These are phyloP conservation scores for Pseudococcus viburni DNA, from an alignment of 2,888 invertebrate species.

Conservation along the genomic window DNA sequence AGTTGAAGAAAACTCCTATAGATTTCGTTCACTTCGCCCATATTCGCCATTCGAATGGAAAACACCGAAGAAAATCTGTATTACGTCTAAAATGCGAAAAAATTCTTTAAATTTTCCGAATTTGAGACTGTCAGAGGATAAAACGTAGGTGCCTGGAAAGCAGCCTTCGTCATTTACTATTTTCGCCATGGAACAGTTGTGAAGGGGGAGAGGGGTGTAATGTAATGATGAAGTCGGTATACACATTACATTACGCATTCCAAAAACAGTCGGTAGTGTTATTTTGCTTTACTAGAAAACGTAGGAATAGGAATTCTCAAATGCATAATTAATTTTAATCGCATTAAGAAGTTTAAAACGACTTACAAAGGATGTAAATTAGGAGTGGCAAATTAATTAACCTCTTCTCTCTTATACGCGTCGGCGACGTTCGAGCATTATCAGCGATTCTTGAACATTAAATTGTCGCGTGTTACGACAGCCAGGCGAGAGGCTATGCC, in stretches of 20 bases:
- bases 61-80: background rate
- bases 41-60: background rate
- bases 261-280: conserved; percentile 53
- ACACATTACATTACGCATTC: conserved; percentile 54
- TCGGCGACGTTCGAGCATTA: conserved; percentile 58
- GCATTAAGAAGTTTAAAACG: conserved; percentile 64
- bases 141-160: background rate
- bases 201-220: background rate
- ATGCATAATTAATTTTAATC: conserved; percentile 65
- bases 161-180: background rate
- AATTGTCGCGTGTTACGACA: conserved; percentile 57
- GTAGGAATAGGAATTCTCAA: conserved; percentile 60
- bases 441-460: conserved; percentile 65
- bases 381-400: conserved; percentile 64
- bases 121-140: background rate
- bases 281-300: conserved; percentile 61
- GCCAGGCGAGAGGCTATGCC: conserved; percentile 35
- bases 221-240: conserved; percentile 13
- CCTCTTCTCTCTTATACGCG: conserved; percentile 51
- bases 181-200: too few relatives aligned
- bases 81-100: background rate
- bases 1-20: background rate
- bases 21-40: background rate
- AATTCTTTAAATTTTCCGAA: background rate
- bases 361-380: conserved; percentile 65